Percentiles rank a stretch among this genome's conserved stretches.
Conservation (phyloP, 2,888 invertebrate genomes). For the Plusia festucae region DNA sequence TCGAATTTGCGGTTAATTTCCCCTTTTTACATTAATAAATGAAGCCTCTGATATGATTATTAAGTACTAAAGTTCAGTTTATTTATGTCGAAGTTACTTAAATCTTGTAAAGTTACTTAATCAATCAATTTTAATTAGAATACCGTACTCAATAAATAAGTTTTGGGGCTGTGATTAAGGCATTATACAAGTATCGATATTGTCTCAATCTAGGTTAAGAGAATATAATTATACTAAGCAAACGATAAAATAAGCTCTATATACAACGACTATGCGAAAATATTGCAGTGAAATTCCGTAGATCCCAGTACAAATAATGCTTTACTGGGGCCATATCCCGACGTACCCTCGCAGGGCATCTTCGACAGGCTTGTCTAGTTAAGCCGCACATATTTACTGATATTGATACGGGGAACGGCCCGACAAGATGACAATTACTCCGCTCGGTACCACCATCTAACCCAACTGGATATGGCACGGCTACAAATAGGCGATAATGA, state of each 20-base stretch:
- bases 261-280: constrained; percentile 31
- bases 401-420: constrained; percentile 75
- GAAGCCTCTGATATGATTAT: constrained; percentile 31
- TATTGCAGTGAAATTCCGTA: constrained; percentile 49
- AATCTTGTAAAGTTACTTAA: constrained; percentile 49
- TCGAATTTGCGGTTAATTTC: constrained; percentile 31
- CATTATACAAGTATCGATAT: constrained; percentile 35
- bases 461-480: constrained; percentile 31
- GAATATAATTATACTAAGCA: constrained; percentile 43
- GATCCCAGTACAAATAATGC: constrained; percentile 59
- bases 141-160: constrained; percentile 37
- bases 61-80: constrained; percentile 45
- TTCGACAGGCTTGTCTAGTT: constrained; percentile 64
- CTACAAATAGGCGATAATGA: not conserved
- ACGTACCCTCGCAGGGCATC: constrained; percentile 60
- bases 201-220: constrained; percentile 32
- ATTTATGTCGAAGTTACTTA: constrained; percentile 39
- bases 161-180: constrained; percentile 50
- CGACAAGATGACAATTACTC: constrained; percentile 78
- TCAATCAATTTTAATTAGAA: constrained; percentile 59
- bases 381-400: constrained; percentile 76
- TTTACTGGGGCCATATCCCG: constrained; percentile 50
- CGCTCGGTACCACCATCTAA: constrained; percentile 28
- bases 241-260: constrained; percentile 49
- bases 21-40: constrained; percentile 33